These are phyloP conservation scores for Sus cebifrons DNA, from an alignment of 2,797 vertebrate genomes.

Conservation along the genomic window DNA sequence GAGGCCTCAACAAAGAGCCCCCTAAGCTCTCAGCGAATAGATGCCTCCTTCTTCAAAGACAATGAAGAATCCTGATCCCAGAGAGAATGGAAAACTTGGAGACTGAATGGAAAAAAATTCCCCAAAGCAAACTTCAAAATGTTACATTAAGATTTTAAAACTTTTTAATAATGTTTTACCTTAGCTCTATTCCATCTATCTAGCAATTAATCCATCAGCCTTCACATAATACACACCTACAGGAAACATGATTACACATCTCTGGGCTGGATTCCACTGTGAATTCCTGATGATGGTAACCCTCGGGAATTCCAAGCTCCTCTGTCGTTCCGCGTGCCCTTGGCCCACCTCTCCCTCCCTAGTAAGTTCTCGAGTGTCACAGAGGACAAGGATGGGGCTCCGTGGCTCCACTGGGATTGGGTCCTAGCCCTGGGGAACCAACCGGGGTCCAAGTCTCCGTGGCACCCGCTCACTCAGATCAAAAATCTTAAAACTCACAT, in stretches of 20 bases:
- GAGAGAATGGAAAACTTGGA: conserved; percentile 69
- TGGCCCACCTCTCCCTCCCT: background rate
- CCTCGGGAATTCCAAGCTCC: conserved; percentile 76
- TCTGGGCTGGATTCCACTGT: conserved; percentile 77
- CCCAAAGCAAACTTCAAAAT: conserved; percentile 85
- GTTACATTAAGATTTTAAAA: conserved; percentile 87
- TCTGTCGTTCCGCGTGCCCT: conserved; percentile 43
- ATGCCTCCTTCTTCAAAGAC: background rate
- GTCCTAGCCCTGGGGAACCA: background rate
- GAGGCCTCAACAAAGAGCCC: background rate
- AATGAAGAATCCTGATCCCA: background rate
- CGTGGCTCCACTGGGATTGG: background rate
- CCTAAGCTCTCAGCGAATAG: background rate
- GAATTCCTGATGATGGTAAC: conserved; percentile 84
- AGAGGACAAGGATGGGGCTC: conserved; percentile 57
- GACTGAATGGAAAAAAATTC: conserved; percentile 77
- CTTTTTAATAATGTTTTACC: conserved; percentile 88
- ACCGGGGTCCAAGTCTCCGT: background rate
- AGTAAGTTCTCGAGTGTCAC: conserved; percentile 59
- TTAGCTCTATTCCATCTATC: conserved; percentile 88
- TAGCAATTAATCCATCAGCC: conserved; percentile 89
- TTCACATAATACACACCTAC: conserved; percentile 86
- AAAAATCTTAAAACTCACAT: background rate
- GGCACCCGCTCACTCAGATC: background rate
- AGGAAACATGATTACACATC: conserved; percentile 79